Conservation (phyloP, 1,140 invertebrate genomes). For the Bombus breviceps region DNA sequence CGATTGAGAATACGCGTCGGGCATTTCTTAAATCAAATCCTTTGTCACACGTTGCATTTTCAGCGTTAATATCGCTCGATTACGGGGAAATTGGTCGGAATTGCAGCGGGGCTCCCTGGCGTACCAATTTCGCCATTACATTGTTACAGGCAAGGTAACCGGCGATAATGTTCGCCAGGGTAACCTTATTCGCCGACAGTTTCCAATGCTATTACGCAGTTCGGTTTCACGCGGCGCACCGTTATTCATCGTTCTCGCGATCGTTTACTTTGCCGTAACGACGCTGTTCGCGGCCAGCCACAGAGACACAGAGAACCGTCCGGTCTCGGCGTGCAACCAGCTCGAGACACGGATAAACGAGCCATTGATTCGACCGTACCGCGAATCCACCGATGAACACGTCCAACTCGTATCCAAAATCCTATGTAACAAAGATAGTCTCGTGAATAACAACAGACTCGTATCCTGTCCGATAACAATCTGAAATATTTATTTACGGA, state of each 20-base stretch:
- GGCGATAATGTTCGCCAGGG: constrained; percentile 14
- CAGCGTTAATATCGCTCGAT: not conserved
- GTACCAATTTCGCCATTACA: constrained; percentile 32
- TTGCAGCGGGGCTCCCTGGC: not conserved
- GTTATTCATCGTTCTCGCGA: constrained; percentile 20
- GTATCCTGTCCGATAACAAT: too few species aligned
- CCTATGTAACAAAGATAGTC: too few species aligned
- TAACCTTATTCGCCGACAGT: constrained; percentile 19
- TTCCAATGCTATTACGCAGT: constrained; percentile 33
- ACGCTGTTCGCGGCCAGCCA: constrained; percentile 16
- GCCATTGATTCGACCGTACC: not conserved
- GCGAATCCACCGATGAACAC: too few species aligned
- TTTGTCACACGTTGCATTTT: not conserved
- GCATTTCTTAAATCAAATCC: fast-evolving
- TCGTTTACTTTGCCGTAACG: constrained; percentile 36
- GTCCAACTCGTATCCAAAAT: too few species aligned
- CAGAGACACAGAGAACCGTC: too few species aligned
- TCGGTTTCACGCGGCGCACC: constrained; percentile 31
- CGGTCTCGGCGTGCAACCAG: not conserved
- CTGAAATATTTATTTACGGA: too few species aligned
- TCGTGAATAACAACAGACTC: too few species aligned
- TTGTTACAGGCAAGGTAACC: constrained; percentile 31
- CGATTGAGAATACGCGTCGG: not conserved
- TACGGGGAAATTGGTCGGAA: not conserved
- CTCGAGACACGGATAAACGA: not conserved